Conservation (phyloP, 2,797 vertebrate species). For the Gobionotothen gibberifrons region DNA sequence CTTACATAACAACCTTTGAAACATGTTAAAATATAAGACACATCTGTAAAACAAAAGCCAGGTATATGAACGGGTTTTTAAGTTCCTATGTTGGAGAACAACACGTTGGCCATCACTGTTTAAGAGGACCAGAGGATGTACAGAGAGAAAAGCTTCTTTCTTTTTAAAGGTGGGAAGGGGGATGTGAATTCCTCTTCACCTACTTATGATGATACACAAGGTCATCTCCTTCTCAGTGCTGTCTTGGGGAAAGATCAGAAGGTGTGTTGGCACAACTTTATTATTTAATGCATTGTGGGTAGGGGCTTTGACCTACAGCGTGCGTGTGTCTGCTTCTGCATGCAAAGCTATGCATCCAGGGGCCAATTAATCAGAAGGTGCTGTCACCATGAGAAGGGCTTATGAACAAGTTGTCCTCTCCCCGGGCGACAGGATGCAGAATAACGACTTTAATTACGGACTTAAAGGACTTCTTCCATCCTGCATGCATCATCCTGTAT, state of each 20-base stretch:
- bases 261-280: constrained; percentile 49
- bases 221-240: constrained; percentile 36
- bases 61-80: neutral
- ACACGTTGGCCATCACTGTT: neutral
- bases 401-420: constrained; percentile 47
- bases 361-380: constrained; percentile 66
- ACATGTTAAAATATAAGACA: neutral
- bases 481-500: neutral
- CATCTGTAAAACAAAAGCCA: neutral
- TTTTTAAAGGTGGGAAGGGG: neutral
- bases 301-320: constrained; percentile 32
- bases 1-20: neutral
- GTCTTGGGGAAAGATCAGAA: constrained; percentile 49
- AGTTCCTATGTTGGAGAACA: neutral
- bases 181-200: constrained; percentile 35
- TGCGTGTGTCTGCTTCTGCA: constrained; percentile 27
- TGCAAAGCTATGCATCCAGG: constrained; percentile 55
- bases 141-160: neutral
- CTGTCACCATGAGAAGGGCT: constrained; percentile 57
- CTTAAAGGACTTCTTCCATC: constrained; percentile 31
- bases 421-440: constrained; percentile 44
- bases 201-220: constrained; percentile 29
- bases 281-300: constrained; percentile 56
- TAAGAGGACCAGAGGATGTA: neutral
- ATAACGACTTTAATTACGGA: constrained; percentile 59